Evolutionary conservation across 2,113 vertebrate species (phyloP).

Genomic region (Cromileptes altivelis): DNA sequence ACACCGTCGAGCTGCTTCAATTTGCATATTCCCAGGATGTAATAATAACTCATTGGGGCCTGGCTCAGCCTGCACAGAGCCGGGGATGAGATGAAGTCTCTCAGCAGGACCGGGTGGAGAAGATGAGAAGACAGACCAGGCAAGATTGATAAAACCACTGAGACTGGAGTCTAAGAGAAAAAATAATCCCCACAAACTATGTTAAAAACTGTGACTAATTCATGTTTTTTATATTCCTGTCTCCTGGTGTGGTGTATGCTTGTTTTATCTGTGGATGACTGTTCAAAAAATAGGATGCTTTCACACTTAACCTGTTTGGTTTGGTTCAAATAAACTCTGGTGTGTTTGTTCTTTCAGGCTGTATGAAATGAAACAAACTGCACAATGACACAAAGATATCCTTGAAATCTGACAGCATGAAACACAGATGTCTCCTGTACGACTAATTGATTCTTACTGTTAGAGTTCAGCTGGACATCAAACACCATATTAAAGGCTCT

Average conservation of each 20-base stretch:
- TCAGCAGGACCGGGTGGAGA: constrained; percentile 30
- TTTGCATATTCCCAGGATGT: constrained; percentile 81
- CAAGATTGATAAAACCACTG: constrained; percentile 21
- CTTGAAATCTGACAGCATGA: no score
- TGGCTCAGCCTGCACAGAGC: constrained; percentile 42
- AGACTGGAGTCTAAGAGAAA: not conserved
- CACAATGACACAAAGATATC: no score
- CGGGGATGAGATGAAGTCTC: constrained; percentile 27
- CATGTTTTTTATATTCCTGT: not conserved
- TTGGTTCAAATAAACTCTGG: not conserved
- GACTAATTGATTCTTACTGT: no score
- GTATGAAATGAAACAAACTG: not conserved
- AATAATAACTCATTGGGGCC: constrained; percentile 75
- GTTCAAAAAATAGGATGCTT: no score
- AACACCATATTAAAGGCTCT: no score
- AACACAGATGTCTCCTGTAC: no score
- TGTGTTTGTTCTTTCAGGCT: not conserved
- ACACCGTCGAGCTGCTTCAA: constrained; percentile 68
- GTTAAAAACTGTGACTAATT: not conserved
- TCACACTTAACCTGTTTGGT: not conserved
- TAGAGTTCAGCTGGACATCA: no score
- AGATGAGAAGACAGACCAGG: constrained; percentile 19
- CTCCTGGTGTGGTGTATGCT: not conserved
- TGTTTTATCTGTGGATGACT: no score
- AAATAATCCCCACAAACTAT: not conserved